Evolutionary conservation across 2,888 invertebrate species (phyloP).

Genomic region (Bursaphelenchus okinawaensis): DNA sequence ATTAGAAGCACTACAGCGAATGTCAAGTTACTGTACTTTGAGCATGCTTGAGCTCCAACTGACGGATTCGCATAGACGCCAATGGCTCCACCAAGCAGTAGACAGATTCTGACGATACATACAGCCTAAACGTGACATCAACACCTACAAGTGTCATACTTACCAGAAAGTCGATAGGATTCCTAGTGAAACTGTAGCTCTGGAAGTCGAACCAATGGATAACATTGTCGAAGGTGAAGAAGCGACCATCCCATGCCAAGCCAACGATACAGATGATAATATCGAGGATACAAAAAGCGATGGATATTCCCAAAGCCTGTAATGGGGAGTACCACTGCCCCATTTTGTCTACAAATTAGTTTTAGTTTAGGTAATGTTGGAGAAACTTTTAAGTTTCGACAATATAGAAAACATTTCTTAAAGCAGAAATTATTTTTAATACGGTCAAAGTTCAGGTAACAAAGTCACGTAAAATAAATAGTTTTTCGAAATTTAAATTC

Average conservation of each 20-base stretch:
- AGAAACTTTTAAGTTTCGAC: too few species aligned
- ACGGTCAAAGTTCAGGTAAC: too few species aligned
- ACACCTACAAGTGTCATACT: not conserved
- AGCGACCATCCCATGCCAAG: constrained; percentile 43
- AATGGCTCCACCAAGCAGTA: constrained; percentile 52
- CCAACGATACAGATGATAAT: constrained; percentile 34
- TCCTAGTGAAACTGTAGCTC: constrained; percentile 48
- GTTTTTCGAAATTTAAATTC: too few species aligned
- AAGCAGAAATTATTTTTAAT: too few species aligned
- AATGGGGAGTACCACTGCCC: constrained; percentile 44
- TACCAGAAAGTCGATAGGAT: constrained; percentile 53
- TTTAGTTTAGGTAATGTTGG: too few species aligned
- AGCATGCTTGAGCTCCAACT: constrained; percentile 43
- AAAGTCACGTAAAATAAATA: too few species aligned
- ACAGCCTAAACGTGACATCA: constrained; percentile 33
- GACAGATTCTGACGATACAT: constrained; percentile 43
- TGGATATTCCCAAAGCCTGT: constrained; percentile 45
- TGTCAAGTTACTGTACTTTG: constrained; percentile 33
- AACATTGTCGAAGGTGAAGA: constrained; percentile 50
- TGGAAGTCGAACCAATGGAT: constrained; percentile 52
- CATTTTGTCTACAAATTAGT: not conserved
- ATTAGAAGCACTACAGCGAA: constrained; percentile 51
- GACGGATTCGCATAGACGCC: constrained; percentile 50
- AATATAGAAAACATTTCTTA: too few species aligned
- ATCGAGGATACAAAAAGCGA: constrained; percentile 40